Base-by-base conservation (phyloP, 2,888 invertebrate species). In the Erebia epiphron region DNA sequence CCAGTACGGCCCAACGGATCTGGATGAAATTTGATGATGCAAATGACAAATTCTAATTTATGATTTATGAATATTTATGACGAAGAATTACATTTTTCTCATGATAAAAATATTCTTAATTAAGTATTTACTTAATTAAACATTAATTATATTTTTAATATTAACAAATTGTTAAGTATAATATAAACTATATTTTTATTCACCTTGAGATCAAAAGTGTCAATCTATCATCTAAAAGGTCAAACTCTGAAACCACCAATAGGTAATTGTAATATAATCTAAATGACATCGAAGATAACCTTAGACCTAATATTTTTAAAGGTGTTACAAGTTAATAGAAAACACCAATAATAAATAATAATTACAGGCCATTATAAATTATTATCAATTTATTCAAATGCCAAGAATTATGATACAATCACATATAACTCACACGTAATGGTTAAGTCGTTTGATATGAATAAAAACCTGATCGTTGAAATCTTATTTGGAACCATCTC, bases 391-490 rank as follows among this genome's bases (percentile, higher is more conserved):
- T 62, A 62, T 62, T 62, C 21, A 49, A 62, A 62, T 62, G 62
- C 62, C 62, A 49, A 18, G 49, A 62, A 21, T 62, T 62, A 62
- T 62, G 62, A 49, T 62, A 60, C 14, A 62, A 62, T 46, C 46
- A 21, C 62, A 49, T 62, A 62, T 62, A 62, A 62, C 62, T 62
- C 62, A 49, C 18, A 14, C 62, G 43, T 14, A 46, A 62, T 62
- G 9, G 18, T 49, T 21, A 62, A 56, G 43, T 62, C 52, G 62
- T 56, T 68, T 56, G 62, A 68, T 43, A 62, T 62, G 56, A 62
- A 68, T 68, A 56, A 63, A 60, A 52, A 63, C 68, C 46, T 62
- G 60, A 68, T 68, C 46, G 63, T 57, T 64, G 26, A 57, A 57
- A 57, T 57, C 56, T 26, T 57, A 57, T 57, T 57, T 57, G 13